These are phyloP conservation scores for Akabosia matsudoensis DNA, from an alignment of 1,140 invertebrate species.

Conservation along the genomic window DNA sequence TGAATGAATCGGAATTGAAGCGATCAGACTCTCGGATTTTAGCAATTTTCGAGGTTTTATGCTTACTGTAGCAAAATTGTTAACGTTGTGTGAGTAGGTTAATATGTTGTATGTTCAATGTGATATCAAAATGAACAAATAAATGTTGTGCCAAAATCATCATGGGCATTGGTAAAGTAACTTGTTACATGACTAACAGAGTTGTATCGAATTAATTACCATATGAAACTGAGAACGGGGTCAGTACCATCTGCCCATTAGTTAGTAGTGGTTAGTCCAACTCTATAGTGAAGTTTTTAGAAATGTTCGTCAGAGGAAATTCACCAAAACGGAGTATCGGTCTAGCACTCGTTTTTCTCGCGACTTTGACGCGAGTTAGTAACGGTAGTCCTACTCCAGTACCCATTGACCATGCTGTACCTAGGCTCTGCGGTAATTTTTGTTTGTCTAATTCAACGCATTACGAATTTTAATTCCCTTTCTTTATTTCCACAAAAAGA, in stretches of 20 bases:
- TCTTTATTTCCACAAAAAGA: background rate
- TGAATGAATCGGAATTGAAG: conserved; percentile 12
- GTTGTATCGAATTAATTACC: background rate
- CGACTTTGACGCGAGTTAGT: no score
- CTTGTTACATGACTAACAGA: background rate
- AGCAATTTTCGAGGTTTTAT: conserved; percentile 11
- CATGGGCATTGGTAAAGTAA: background rate
- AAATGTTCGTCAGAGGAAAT: no score
- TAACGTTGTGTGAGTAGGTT: no score
- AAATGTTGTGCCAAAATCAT: background rate
- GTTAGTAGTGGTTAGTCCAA: no score
- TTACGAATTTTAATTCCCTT: background rate
- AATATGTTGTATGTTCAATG: background rate
- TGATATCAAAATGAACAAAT: background rate
- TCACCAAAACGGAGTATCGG: no score
- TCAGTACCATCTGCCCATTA: no score
- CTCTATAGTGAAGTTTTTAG: no score
- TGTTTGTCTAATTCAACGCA: background rate
- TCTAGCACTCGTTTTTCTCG: no score
- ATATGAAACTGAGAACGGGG: background rate
- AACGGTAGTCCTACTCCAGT: no score
- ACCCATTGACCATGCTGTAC: background rate
- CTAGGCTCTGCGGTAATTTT: background rate
- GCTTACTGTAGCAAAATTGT: background rate
- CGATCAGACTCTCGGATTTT: conserved; percentile 9